Evolutionary conservation across 2,797 vertebrate species (phyloP).

Genomic region (Lerista edwardsae): DNA sequence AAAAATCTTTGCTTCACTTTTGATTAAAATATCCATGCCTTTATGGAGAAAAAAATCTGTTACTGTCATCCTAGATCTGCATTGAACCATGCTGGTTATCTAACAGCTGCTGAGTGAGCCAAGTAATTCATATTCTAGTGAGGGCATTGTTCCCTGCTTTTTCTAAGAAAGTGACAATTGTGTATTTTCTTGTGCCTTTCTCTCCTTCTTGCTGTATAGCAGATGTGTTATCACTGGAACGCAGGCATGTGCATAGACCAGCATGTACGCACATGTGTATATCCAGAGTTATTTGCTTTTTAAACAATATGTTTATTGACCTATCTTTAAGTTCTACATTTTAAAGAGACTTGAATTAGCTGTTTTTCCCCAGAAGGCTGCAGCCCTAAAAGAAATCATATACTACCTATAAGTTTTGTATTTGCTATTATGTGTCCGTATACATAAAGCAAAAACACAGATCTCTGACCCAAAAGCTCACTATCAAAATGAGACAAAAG

Average conservation of each 20-base stretch:
- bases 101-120: slow-evolving; percentile 29
- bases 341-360: background rate
- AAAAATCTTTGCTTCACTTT: slow-evolving; percentile 23
- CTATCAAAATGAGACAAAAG: no score
- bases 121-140: slow-evolving; percentile 40
- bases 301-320: background rate
- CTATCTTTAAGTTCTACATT: background rate
- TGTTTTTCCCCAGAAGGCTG: background rate
- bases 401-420: background rate
- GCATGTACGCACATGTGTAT: background rate
- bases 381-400: background rate
- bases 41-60: slow-evolving; percentile 38
- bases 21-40: slow-evolving; percentile 22
- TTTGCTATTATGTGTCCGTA: no score
- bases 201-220: slow-evolving; percentile 9
- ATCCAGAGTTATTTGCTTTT: background rate
- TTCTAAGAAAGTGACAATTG: slow-evolving; percentile 30
- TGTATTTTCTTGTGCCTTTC: background rate
- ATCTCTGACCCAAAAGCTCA: no score
- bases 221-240: background rate
- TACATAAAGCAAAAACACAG: no score
- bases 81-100: slow-evolving; percentile 42
- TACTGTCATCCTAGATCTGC: slow-evolving; percentile 42
- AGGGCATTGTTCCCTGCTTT: slow-evolving; percentile 42
- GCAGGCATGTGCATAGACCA: background rate